Evolutionary conservation across 2,797 vertebrate genomes (phyloP), one percentile per base, ranked within the genome.

Genomic region (Cyclura pinguis): DNA sequence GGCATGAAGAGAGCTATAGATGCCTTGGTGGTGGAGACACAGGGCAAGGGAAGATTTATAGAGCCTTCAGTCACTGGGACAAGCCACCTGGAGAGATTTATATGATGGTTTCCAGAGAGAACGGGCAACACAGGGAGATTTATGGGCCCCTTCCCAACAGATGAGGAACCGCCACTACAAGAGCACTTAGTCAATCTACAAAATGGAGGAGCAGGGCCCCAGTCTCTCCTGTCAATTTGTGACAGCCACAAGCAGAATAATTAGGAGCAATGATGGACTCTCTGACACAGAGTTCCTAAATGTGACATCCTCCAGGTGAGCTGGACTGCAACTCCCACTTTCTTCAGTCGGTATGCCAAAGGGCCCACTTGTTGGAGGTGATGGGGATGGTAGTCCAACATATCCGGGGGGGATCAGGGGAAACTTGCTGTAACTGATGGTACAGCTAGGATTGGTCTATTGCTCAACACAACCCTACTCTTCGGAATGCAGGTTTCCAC

Each of bases 41-140:
- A 16, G 69, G 55, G 47, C 72, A 76, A 0, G 0, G 8, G 38
- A 86, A 76, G 24, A 74, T 84, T 87, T 87, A 76, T 67, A 80
- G 82, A 85, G 57, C 35, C 88, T 89, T 84, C 55, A 55, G 35
- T 32, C 42, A 52, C 12, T 12, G 8, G 72, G 89, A 91, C 72
- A 84, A 89, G 35, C 8, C 9, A 77, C 55, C 50, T 24, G 84
- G 87, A 89, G 80, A 93, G 88, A 94, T 27, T 89, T 95, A 95
- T 95, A 84, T 80, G 55, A 82, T 69, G 12, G 59, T 91, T 84
- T 57, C 69, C 32, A 57, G 62, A 42, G 67, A 87, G 67, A 32
- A 69, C 85, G 87, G 64, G 81, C 84, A 92, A 90, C 52, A 47
- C 72, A 84, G 72, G 52, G 84, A 93, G 91, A 93, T 83, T 87